Percentiles rank a stretch among this genome's conserved stretches.
Conservation (phyloP, 2,888 invertebrate species). For the Pseudococcus viburni region DNA sequence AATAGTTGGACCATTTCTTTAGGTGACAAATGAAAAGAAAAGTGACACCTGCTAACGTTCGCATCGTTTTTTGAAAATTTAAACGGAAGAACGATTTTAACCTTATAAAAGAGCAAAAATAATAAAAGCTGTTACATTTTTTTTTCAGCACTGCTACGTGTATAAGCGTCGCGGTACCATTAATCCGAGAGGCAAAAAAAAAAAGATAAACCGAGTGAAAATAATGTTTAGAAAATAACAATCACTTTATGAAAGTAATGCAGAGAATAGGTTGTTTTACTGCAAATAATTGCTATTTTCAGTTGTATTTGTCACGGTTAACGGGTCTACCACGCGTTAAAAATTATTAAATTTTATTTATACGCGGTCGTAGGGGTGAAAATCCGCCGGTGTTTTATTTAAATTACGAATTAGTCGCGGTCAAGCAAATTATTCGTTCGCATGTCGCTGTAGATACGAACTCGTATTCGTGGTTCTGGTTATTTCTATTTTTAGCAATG, state of each 20-base stretch:
- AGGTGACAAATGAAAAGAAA: conserved; percentile 45
- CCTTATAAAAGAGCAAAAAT: conserved; percentile 47
- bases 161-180: neutral
- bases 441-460: neutral
- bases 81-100: conserved; percentile 47
- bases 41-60: conserved; percentile 37
- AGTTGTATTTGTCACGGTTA: conserved; percentile 17
- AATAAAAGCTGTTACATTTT: conserved; percentile 45
- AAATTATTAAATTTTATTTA: conserved; percentile 31
- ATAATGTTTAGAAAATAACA: conserved; percentile 39
- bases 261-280: conserved; percentile 8
- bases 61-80: conserved; percentile 42
- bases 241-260: conserved; percentile 36
- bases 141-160: neutral
- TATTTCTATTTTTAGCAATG: neutral
- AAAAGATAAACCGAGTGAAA: conserved; percentile 37
- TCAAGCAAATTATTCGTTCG: conserved; percentile 4
- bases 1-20: conserved; percentile 42
- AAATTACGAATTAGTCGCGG: neutral
- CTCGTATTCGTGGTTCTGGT: neutral
- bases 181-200: conserved; percentile 13
- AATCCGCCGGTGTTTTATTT: neutral
- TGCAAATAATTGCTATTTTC: conserved; percentile 32
- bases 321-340: neutral
- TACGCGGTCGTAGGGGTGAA: conserved; percentile 3